Base-by-base conservation (phyloP, 1,140 invertebrate species). In the Drosophila busckii region DNA sequence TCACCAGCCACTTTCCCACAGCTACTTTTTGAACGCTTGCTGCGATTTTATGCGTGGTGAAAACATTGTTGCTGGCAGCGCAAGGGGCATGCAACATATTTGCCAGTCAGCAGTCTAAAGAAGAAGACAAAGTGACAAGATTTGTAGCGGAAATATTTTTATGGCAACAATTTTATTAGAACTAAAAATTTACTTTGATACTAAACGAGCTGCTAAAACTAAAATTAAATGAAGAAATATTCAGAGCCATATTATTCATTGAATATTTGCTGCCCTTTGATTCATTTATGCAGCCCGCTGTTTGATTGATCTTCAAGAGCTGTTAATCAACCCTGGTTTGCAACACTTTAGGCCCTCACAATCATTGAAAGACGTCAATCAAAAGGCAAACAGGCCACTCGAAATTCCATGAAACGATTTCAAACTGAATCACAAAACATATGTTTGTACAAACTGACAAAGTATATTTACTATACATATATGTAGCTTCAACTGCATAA, bases 41-140 rank as follows among this genome's bases (percentile, higher is more conserved):
- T 41, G 25, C 45, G 28, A 28, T 52, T 71, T 71, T 63, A 73
- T 71, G 32, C n/a, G n/a, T n/a, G n/a, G n/a, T n/a, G n/a, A n/a
- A n/a, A n/a, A n/a, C n/a, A n/a, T n/a, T n/a, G n/a, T n/a, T n/a
- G n/a, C n/a, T n/a, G n/a, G n/a, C n/a, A n/a, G n/a, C n/a, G n/a
- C n/a, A n/a, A n/a, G n/a, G n/a, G n/a, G n/a, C n/a, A n/a, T n/a
- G n/a, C n/a, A n/a, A n/a, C n/a, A n/a, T n/a, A n/a, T n/a, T n/a
- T n/a, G n/a, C n/a, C n/a, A n/a, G n/a, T n/a, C n/a, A n/a, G n/a
- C n/a, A n/a, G n/a, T n/a, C n/a, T n/a, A n/a, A n/a, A n/a, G n/a
- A n/a, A n/a, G n/a, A n/a, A n/a, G n/a, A n/a, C n/a, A n/a, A n/a
- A n/a, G n/a, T n/a, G n/a, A n/a, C n/a, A n/a, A n/a, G n/a, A n/a